Conservation (phyloP, 2,113 vertebrate species). For the Pachycephala philippinensis region DNA sequence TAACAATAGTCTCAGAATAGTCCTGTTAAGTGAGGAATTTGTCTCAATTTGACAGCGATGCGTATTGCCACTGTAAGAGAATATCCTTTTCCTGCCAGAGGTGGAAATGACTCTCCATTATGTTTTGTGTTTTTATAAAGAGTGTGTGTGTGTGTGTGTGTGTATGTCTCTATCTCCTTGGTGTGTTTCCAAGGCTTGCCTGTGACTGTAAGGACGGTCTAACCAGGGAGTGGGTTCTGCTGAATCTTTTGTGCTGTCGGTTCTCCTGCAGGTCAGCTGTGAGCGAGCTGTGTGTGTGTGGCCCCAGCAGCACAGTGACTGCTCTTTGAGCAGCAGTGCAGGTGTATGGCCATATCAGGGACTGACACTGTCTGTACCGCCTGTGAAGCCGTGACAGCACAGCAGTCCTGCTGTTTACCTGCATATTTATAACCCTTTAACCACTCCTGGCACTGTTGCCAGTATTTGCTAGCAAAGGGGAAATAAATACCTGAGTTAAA, state of each 20-base stretch:
- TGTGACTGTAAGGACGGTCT: background rate
- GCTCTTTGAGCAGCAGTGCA: background rate
- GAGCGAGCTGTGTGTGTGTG: background rate
- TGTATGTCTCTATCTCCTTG: background rate
- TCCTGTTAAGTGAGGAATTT: background rate
- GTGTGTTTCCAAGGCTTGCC: background rate
- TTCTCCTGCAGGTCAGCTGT: background rate
- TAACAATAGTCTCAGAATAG: background rate
- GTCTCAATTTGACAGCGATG: background rate
- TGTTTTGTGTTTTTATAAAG: background rate
- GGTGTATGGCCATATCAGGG: fast-evolving
- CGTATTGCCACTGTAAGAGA: background rate
- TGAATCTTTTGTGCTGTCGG: background rate
- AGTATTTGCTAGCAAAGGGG: background rate
- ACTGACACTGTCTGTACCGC: fast-evolving
- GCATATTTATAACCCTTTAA: background rate
- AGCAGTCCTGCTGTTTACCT: background rate
- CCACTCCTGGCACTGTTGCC: fast-evolving
- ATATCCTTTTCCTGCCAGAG: background rate
- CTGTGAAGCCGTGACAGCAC: background rate
- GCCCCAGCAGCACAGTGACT: background rate
- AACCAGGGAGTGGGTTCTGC: background rate
- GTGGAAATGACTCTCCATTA: background rate
- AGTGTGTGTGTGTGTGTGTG: no score
- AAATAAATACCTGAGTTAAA: background rate